A percentile compares a stretch with the other conserved stretches of the same genome.
Evolutionary conservation across 2,888 invertebrate species (phyloP).

Genomic region (Cynaeus angustus): DNA sequence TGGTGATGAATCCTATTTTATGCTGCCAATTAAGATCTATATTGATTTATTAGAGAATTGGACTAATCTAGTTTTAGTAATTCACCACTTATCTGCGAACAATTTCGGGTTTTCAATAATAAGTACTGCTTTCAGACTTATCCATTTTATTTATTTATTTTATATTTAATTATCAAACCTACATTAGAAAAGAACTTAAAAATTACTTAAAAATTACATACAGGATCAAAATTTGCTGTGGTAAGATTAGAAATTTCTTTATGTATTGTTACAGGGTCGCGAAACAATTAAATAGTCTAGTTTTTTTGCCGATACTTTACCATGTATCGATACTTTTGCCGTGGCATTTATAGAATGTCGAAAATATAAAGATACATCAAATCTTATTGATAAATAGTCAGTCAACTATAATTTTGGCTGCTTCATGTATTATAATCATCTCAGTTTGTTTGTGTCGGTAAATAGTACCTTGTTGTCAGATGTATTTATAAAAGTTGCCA

Average conservation of each 20-base stretch:
- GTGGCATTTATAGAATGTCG: conserved; percentile 6
- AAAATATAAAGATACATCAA: conserved; percentile 5
- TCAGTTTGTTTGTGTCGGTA: conserved; percentile 16
- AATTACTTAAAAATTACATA: too few species aligned
- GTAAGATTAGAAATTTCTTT: too few species aligned
- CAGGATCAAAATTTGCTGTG: too few species aligned
- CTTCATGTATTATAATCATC: conserved; percentile 15
- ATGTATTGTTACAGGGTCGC: too few species aligned
- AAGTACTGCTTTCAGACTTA: background rate
- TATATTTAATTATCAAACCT: too few species aligned
- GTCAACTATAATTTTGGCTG: background rate
- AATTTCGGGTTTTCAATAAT: conserved; percentile 13
- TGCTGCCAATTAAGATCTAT: conserved; percentile 19
- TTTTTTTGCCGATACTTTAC: too few species aligned
- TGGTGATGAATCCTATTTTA: conserved; percentile 22
- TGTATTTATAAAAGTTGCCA: too few species aligned
- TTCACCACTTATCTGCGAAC: conserved; percentile 3
- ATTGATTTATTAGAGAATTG: conserved; percentile 6
- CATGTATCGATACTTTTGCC: background rate
- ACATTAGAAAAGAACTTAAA: too few species aligned
- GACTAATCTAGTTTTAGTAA: background rate
- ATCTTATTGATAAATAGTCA: conserved; percentile 14
- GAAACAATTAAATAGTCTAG: too few species aligned
- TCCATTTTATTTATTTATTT: too few species aligned
- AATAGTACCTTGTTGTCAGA: too few species aligned